Evolutionary conservation across 2,888 invertebrate species (phyloP), one percentile per base, ranked within the genome.

Genomic region (Reticulitermes lucifugus): DNA sequence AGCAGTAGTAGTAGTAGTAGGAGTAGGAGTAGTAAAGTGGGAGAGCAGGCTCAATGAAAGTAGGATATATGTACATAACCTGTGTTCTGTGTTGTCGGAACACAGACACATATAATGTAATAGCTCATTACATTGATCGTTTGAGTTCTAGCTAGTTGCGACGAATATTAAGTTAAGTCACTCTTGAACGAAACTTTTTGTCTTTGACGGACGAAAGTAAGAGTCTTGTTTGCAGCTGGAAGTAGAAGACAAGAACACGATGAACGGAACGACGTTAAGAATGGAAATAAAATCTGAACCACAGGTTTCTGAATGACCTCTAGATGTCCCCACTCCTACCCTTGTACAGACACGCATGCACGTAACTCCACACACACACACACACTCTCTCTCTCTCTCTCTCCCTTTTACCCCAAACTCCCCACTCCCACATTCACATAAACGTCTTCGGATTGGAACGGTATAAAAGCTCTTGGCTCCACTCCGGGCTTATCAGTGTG

Each of bases 391-490:
- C 25, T 25, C 25, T 25, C 25, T 60, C 46, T 65, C 7, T 71
- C 14, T 41, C 73, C 43, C 41, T 77, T 51, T n/a, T 12, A 46
- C 10, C 46, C 46, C 9, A 46, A 46, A 46, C 77, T 35, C 77
- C 46, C 43, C n/a, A 22, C n/a, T 21, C 77, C 18, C 12, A 7
- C 22, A 6, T n/a, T 14, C 75, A 41, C 10, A 14, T 46, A n/a
- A 46, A 7, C 65, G 12, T 65, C 77, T 46, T 77, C 77, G 7
- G 35, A 41, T 41, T 41, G 41, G 51, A 51, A 77, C 22, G 43
- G 77, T 77, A 77, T 77, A 77, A 77, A 77, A 77, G 77, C 51
- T 46, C n/a, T n/a, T 14, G 9, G 10, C 25, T 65, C n/a, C n/a
- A n/a, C n/a, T n/a, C 25, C 65, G 10, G 9, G 5, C 25, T n/a